Evolutionary conservation across 1,140 invertebrate species (phyloP).

Genomic region (Aphidius ervi): DNA sequence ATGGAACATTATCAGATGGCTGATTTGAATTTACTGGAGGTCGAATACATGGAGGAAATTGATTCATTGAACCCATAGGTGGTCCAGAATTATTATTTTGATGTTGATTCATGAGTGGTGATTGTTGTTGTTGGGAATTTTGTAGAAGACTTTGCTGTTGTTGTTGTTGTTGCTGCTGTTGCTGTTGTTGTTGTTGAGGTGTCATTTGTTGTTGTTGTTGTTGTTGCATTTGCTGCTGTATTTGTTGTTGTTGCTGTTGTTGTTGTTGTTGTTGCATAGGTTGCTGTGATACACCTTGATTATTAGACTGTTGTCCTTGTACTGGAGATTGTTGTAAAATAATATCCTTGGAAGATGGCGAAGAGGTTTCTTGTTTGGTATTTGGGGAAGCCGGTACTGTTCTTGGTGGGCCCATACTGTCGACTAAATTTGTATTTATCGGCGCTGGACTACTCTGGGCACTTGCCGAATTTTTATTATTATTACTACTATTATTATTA

Average conservation of each 20-base stretch:
- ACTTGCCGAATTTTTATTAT: slow-evolving; percentile 41
- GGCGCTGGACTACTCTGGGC: slow-evolving; percentile 50
- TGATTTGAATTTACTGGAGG: slow-evolving; percentile 44
- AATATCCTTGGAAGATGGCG: slow-evolving; percentile 42
- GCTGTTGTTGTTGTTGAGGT: slow-evolving; percentile 22
- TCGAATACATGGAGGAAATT: slow-evolving; percentile 42
- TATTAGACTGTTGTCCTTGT: slow-evolving; percentile 35
- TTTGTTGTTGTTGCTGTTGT: slow-evolving; percentile 33
- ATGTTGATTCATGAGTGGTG: slow-evolving; percentile 32
- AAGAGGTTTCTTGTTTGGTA: slow-evolving; percentile 47
- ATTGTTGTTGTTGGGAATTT: slow-evolving; percentile 17
- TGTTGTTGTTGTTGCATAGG: slow-evolving; percentile 31
- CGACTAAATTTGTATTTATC: slow-evolving; percentile 40
- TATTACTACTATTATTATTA: slow-evolving; percentile 4
- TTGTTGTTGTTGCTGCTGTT: slow-evolving; percentile 22
- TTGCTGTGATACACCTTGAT: slow-evolving; percentile 29
- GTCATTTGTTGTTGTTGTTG: slow-evolving; percentile 18
- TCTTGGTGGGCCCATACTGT: slow-evolving; percentile 49
- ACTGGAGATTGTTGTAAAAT: slow-evolving; percentile 36
- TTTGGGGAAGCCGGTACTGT: slow-evolving; percentile 49
- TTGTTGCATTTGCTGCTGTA: slow-evolving; percentile 27
- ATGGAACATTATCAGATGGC: slow-evolving; percentile 73
- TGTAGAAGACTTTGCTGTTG: slow-evolving; percentile 15
- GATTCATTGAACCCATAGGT: slow-evolving; percentile 33
- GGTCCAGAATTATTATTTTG: slow-evolving; percentile 29